A percentile compares a stretch with the other conserved stretches of the same genome.
These are phyloP conservation scores for Natrix natrix DNA, from an alignment of 2,797 vertebrate genomes.

Conservation along the genomic window DNA sequence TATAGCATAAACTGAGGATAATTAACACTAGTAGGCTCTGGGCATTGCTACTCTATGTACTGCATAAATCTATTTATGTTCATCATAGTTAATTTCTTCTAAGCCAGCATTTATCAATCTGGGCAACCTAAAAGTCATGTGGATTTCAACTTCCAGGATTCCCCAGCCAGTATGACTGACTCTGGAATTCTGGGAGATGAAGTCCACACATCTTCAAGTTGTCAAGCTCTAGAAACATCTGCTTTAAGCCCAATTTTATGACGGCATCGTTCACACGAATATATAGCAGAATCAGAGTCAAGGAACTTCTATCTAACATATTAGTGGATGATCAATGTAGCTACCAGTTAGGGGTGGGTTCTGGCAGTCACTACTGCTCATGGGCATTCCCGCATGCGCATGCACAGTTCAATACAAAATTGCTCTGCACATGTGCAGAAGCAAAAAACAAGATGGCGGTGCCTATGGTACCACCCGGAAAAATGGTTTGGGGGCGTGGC, in stretches of 20 bases:
- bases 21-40: not conserved
- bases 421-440: no score
- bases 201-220: not conserved
- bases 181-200: not conserved
- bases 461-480: no score
- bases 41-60: not conserved
- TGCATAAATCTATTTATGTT: not conserved
- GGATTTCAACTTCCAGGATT: not conserved
- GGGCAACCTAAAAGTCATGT: not conserved
- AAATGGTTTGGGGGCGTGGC: no score
- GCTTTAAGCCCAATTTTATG: no score
- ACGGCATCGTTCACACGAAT: not conserved
- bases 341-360: not conserved
- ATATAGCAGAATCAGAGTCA: not conserved
- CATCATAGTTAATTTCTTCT: no score
- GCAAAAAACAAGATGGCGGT: no score
- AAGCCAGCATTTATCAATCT: not conserved
- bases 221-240: not conserved
- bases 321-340: not conserved
- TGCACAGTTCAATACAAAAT: no score
- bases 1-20: not conserved
- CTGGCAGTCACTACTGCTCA: no score
- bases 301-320: not conserved
- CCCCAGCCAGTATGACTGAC: not conserved
- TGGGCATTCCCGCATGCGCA: no score